phyloP scores from a whole-genome alignment of 2,888 invertebrate genomes.

The Eutolmus rufibarbis region DNA sequence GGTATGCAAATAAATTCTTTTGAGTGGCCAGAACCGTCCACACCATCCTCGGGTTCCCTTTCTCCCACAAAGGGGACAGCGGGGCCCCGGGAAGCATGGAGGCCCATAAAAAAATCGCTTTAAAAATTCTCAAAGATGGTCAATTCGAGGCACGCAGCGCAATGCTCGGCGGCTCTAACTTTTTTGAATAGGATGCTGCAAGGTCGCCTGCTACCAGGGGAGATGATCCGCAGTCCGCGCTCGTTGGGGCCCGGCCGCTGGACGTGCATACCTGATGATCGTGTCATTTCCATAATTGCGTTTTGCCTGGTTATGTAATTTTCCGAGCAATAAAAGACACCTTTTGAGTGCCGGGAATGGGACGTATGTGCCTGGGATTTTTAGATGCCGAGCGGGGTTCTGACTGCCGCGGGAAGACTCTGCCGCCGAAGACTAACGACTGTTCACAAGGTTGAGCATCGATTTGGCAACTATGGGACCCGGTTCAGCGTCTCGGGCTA shows the following conservation, averaged over 20 bases:
- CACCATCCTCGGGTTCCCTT: background rate
- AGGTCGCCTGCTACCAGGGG: background rate
- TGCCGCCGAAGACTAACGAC: background rate
- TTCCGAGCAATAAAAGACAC: background rate
- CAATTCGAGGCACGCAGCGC: conserved; percentile 7
- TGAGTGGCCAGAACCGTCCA: background rate
- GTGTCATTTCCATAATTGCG: conserved; percentile 19
- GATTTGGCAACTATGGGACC: background rate
- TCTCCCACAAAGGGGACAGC: background rate
- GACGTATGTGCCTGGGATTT: background rate
- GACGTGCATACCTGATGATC: conserved; percentile 18
- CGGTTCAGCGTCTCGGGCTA: background rate
- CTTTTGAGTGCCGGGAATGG: background rate
- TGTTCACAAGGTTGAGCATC: background rate
- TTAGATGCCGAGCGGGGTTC: background rate
- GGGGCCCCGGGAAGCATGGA: background rate
- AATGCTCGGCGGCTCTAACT: background rate
- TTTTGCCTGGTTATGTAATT: conserved; percentile 11
- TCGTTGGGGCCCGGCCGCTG: background rate
- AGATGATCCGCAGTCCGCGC: background rate
- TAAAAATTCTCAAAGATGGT: background rate
- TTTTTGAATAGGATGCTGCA: conserved; percentile 18
- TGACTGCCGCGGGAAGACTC: background rate
- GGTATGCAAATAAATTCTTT: conserved; percentile 11
- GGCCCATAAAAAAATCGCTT: background rate